Evolutionary conservation across 2,113 vertebrate species (phyloP), one percentile per base, ranked within the genome.

Genomic region (Nothocercus nigrocapillus): DNA sequence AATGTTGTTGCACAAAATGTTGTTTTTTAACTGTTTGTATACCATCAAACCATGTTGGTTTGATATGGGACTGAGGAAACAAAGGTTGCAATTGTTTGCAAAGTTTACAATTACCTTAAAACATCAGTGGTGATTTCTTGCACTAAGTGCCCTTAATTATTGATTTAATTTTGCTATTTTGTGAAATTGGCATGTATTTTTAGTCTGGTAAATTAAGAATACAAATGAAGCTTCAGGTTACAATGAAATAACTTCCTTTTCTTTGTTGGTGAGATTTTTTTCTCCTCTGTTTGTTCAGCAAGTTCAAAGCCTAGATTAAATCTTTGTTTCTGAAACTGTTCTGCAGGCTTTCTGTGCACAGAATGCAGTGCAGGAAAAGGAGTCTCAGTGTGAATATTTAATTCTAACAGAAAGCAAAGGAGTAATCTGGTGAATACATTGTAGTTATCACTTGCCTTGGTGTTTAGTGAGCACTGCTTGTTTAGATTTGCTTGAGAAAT

Each of bases 401-500:
- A 56, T 30, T 56, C 54, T 56, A 17, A 85, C 7, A 47, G 14
- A 15, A 40, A 88, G 28, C 30, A 81, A 17, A 11, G 67, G 56
- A 72, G 40, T 70, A 54, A 58, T 64, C 89, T 69, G 76, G n/a
- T 9, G 45, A 74, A 38, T 16, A 44, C 3, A 5, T n/a, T 73
- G 17, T 85, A 42, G 7, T 77, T 90, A 70, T 28, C 45, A 78
- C 42, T 30, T 88, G 38, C 68, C 67, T 85, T 72, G 38, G 64
- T 79, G 87, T 30, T 94, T 51, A 40, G 15, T 51, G 45, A 85
- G 36, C 78, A n/a, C 22, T 40, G 2, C 28, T 91, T 84, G 21
- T 42, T 93, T 70, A 82, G 20, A 51, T 88, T 80, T 80, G 28
- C 51, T 93, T 82, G 80, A 64, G 73, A 70, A 81, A 45, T 44